A percentile compares a stretch with the other conserved stretches of the same genome.
phyloP scores from a whole-genome alignment of 2,797 vertebrate genomes.

The Mus caroli region DNA sequence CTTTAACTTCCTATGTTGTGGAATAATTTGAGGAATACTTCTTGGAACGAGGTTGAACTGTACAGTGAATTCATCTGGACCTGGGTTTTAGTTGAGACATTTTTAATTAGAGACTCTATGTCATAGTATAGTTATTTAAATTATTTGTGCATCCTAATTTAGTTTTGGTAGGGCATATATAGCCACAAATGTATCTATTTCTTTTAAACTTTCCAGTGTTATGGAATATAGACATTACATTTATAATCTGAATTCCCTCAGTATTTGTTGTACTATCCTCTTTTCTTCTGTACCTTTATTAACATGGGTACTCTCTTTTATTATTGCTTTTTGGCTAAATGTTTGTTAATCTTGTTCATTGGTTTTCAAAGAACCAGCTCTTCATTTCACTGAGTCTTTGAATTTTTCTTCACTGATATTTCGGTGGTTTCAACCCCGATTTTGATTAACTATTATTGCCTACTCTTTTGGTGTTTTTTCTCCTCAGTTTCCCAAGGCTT shows the following conservation, averaged over 20 bases:
- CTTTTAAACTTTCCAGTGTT: too few relatives aligned
- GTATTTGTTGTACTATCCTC: background rate
- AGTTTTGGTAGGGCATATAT: too few relatives aligned
- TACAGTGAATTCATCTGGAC: background rate
- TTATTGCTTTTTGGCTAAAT: background rate
- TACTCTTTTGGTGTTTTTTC: background rate
- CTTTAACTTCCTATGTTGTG: background rate
- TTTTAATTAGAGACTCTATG: background rate
- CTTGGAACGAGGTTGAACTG: background rate
- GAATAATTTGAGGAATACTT: background rate
- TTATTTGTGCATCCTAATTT: background rate
- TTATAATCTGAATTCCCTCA: background rate
- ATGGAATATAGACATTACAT: too few relatives aligned
- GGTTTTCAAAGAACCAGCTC: background rate
- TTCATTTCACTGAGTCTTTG: background rate
- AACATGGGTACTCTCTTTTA: background rate
- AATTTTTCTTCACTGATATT: background rate
- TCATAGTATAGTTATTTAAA: background rate
- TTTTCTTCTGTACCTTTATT: background rate
- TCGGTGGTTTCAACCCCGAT: background rate
- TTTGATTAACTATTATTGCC: background rate
- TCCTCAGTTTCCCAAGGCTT: background rate
- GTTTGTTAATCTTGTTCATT: background rate
- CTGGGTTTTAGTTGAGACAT: background rate
- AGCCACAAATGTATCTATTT: too few relatives aligned